Evolutionary conservation across 2,888 invertebrate species (phyloP).

Genomic region (Augiades crinisus): DNA sequence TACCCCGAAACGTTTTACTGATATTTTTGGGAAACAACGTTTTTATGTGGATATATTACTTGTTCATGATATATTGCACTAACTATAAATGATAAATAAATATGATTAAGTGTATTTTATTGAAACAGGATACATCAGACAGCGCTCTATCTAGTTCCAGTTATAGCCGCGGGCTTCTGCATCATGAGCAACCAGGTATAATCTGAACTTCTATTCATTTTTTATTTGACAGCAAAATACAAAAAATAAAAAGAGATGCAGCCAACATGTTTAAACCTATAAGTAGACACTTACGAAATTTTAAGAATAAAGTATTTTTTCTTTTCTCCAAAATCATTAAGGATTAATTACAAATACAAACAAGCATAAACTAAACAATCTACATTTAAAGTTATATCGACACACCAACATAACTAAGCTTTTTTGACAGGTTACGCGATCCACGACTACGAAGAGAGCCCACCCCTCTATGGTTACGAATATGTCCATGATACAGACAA

Average conservation of each 20-base stretch:
- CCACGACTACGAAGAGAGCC: constrained; percentile 60
- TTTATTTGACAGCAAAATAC: too few relatives aligned
- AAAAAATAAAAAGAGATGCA: too few relatives aligned
- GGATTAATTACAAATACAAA: too few relatives aligned
- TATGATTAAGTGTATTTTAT: neutral
- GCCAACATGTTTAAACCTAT: too few relatives aligned
- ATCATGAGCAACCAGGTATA: constrained; percentile 54
- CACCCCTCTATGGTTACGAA: constrained; percentile 54
- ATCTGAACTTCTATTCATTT: neutral
- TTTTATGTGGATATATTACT: too few relatives aligned
- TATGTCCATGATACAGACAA: constrained; percentile 43
- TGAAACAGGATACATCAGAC: constrained; percentile 57
- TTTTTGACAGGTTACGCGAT: constrained; percentile 59
- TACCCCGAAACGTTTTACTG: neutral
- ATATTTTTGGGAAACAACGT: too few relatives aligned
- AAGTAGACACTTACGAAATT: too few relatives aligned
- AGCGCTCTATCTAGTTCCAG: constrained; percentile 57
- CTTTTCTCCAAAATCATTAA: too few relatives aligned
- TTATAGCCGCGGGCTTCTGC: constrained; percentile 57
- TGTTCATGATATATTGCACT: neutral
- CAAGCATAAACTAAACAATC: too few relatives aligned
- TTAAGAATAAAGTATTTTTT: too few relatives aligned
- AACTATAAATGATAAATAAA: neutral
- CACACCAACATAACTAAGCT: too few relatives aligned
- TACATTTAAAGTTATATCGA: too few relatives aligned